These are phyloP conservation scores for Neotoxoptera formosana DNA, from an alignment of 1,140 invertebrate species.

Conservation along the genomic window DNA sequence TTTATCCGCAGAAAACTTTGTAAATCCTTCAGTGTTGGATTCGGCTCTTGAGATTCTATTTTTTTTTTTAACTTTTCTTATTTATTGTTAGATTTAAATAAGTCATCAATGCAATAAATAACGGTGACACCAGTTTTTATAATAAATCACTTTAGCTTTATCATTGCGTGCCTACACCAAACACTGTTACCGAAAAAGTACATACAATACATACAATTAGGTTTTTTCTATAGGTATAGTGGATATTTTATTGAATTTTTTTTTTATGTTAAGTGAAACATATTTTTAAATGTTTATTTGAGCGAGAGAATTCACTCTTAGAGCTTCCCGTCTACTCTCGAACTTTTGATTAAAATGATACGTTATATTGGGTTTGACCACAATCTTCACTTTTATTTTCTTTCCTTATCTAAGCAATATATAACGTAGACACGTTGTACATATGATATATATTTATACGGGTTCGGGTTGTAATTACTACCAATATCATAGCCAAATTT, in stretches of 20 bases:
- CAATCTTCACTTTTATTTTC: slow-evolving; percentile 21
- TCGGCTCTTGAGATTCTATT: background rate
- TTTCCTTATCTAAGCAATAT: background rate
- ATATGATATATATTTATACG: background rate
- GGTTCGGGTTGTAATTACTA: slow-evolving; percentile 18
- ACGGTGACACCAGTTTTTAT: too few relatives aligned
- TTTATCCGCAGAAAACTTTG: background rate
- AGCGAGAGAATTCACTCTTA: background rate
- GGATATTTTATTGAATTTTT: too few relatives aligned
- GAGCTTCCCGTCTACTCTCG: background rate
- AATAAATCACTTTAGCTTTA: too few relatives aligned
- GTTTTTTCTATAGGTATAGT: too few relatives aligned
- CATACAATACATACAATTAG: too few relatives aligned
- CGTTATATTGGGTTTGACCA: background rate
- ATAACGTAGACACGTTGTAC: background rate
- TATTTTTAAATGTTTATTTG: slow-evolving; percentile 4
- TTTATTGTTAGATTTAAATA: too few relatives aligned
- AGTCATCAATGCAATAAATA: too few relatives aligned
- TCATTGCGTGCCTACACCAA: too few relatives aligned
- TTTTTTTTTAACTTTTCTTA: too few relatives aligned
- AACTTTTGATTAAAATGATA: slow-evolving; percentile 28
- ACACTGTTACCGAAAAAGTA: too few relatives aligned
- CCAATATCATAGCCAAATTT: background rate
- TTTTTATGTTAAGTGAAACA: background rate
- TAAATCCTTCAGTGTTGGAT: background rate